Conservation (phyloP, 1,140 invertebrate genomes). For the Harpegnathos saltator region DNA sequence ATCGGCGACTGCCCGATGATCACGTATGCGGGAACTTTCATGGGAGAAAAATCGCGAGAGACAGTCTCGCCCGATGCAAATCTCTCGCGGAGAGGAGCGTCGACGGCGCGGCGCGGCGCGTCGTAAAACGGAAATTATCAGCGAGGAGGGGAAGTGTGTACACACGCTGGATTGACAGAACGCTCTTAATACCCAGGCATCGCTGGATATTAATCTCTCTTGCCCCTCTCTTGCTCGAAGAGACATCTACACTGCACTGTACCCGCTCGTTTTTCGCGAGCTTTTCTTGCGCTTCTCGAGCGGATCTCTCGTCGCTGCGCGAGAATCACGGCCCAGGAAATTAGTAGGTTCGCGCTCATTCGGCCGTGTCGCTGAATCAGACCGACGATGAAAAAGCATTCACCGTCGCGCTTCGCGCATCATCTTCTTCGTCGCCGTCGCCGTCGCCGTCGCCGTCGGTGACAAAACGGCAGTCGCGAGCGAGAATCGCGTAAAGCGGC, state of each 20-base stretch:
- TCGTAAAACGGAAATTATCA: conserved; percentile 31
- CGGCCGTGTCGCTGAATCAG: neutral
- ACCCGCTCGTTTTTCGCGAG: conserved; percentile 8
- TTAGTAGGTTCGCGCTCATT: conserved; percentile 25
- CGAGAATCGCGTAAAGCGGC: conserved; percentile 14
- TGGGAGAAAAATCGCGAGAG: too few species aligned
- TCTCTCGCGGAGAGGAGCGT: neutral
- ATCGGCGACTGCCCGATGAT: neutral
- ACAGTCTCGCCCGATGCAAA: conserved; percentile 31
- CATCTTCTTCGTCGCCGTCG: neutral
- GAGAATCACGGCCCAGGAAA: conserved; percentile 20
- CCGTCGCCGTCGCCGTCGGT: neutral
- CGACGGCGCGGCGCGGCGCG: neutral
- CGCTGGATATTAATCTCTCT: too few species aligned
- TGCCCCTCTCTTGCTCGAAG: too few species aligned
- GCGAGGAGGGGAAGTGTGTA: neutral
- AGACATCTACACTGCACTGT: neutral
- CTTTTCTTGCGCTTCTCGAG: conserved; percentile 22
- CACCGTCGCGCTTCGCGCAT: neutral
- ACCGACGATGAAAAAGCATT: neutral
- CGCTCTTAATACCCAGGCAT: conserved; percentile 32
- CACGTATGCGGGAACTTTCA: too few species aligned
- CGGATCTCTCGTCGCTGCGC: too few species aligned
- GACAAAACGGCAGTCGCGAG: conserved; percentile 34
- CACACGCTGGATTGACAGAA: conserved; percentile 38